These are phyloP conservation scores for Conops quadrifasciatus DNA, from an alignment of 2,888 invertebrate species.

Conservation along the genomic window DNA sequence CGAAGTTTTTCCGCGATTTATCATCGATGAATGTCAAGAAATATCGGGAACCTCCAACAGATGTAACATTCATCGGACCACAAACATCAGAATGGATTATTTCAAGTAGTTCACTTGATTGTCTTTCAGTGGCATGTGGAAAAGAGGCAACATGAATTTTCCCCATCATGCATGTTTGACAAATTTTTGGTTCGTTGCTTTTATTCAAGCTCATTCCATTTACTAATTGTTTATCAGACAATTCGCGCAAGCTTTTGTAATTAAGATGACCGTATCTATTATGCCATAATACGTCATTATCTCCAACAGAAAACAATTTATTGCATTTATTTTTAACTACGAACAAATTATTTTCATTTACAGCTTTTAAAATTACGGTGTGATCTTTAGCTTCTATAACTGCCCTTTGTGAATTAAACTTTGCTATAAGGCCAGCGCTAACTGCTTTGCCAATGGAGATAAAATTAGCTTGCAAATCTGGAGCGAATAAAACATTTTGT, in stretches of 20 bases:
- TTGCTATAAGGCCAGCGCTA: constrained; percentile 1
- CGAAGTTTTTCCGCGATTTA: constrained; percentile 13
- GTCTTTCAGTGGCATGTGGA: constrained; percentile 1
- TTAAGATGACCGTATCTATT: constrained; percentile 4
- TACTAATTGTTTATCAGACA: constrained; percentile 6
- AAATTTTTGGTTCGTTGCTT: background rate
- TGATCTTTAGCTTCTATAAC: background rate
- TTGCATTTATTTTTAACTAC: constrained; percentile 14
- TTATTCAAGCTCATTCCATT: too few species aligned
- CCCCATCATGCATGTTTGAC: constrained; percentile 10
- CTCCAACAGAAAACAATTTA: background rate
- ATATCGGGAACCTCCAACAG: too few species aligned
- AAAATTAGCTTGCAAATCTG: background rate
- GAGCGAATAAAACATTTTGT: background rate
- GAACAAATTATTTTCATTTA: too few species aligned
- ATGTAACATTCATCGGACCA: too few species aligned
- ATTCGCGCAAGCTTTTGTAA: background rate
- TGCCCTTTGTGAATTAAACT: constrained; percentile 22
- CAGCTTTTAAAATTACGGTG: constrained; percentile 1
- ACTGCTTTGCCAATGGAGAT: background rate
- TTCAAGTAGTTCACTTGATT: constrained; percentile 1
- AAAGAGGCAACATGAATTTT: constrained; percentile 2
- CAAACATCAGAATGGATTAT: background rate
- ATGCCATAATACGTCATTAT: constrained; percentile 1
- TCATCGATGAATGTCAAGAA: too few species aligned